phyloP scores from a whole-genome alignment of 2,113 vertebrate genomes.

The Myotis lucifugus region DNA sequence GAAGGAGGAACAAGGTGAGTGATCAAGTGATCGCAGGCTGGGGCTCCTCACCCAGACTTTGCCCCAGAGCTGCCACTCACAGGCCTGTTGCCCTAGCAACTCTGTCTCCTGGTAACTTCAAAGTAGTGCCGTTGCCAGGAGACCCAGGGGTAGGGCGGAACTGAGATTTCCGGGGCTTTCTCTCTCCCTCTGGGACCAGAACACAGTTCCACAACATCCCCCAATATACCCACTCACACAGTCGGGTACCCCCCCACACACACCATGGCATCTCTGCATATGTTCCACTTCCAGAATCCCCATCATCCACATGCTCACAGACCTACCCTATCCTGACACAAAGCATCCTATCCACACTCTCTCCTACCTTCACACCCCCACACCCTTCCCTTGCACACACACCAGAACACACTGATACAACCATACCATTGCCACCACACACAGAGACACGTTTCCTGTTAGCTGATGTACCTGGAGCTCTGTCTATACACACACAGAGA shows the following conservation, averaged over 20 bases:
- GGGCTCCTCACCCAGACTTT: slow-evolving; percentile 86
- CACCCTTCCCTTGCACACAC: neutral
- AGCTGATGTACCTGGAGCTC: neutral
- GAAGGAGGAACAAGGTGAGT: neutral
- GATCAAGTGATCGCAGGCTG: neutral
- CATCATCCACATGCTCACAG: neutral
- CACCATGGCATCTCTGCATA: neutral
- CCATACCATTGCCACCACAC: neutral
- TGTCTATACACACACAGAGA: neutral
- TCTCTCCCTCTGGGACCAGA: slow-evolving; percentile 58
- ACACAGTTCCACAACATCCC: slow-evolving; percentile 48
- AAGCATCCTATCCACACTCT: neutral
- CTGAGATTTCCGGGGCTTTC: slow-evolving; percentile 59
- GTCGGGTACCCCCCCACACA: neutral
- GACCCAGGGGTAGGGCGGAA: slow-evolving; percentile 51
- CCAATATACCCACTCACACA: slow-evolving; percentile 55
- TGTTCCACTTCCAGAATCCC: neutral
- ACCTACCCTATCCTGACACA: neutral
- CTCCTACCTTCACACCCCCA: neutral
- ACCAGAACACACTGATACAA: neutral
- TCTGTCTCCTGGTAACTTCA: slow-evolving; percentile 78
- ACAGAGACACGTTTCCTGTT: neutral
- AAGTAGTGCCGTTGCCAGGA: slow-evolving; percentile 76
- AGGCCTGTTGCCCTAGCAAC: slow-evolving; percentile 87
- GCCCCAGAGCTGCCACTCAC: slow-evolving; percentile 90